These are phyloP conservation scores for Hestina assimilis DNA, from an alignment of 1,140 invertebrate genomes.

Conservation along the genomic window DNA sequence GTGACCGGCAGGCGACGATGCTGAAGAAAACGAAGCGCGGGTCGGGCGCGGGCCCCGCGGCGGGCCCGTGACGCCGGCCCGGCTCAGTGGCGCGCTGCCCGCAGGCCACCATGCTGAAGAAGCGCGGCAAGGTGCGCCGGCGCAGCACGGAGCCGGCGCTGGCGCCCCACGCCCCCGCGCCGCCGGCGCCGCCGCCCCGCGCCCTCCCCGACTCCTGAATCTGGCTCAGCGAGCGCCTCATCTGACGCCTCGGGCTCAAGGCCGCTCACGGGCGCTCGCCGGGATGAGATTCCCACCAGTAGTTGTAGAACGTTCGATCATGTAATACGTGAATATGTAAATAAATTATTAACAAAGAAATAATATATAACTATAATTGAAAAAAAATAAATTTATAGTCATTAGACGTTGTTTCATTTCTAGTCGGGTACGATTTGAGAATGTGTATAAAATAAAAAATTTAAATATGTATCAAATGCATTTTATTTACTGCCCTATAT, in stretches of 20 bases:
- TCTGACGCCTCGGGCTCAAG: slow-evolving; percentile 80
- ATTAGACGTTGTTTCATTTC: slow-evolving; percentile 68
- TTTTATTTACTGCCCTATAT: slow-evolving; percentile 31
- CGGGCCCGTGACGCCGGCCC: slow-evolving; percentile 61
- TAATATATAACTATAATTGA: slow-evolving; percentile 68
- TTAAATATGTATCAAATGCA: slow-evolving; percentile 40
- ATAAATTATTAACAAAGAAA: slow-evolving; percentile 63
- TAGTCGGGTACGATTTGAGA: slow-evolving; percentile 38
- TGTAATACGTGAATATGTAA: slow-evolving; percentile 37
- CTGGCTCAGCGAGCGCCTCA: slow-evolving; percentile 83
- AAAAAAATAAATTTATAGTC: slow-evolving; percentile 65
- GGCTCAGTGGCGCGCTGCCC: slow-evolving; percentile 70
- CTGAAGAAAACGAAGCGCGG: slow-evolving; percentile 98
- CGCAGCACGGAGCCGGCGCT: slow-evolving; percentile 95
- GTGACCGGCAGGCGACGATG: slow-evolving; percentile 86
- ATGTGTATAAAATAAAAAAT: slow-evolving; percentile 57
- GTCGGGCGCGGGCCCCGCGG: slow-evolving; percentile 66
- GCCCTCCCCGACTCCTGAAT: slow-evolving; percentile 76
- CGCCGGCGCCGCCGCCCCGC: slow-evolving; percentile 51
- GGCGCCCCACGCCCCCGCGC: slow-evolving; percentile 79
- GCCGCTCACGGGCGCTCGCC: slow-evolving; percentile 62
- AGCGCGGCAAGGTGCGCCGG: slow-evolving; percentile 95
- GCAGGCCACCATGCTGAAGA: slow-evolving; percentile 93
- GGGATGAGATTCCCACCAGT: slow-evolving; percentile 77
- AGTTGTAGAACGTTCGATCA: slow-evolving; percentile 42